Evolutionary conservation across 2,797 vertebrate species (phyloP).

Genomic region (Pristis pectinata): DNA sequence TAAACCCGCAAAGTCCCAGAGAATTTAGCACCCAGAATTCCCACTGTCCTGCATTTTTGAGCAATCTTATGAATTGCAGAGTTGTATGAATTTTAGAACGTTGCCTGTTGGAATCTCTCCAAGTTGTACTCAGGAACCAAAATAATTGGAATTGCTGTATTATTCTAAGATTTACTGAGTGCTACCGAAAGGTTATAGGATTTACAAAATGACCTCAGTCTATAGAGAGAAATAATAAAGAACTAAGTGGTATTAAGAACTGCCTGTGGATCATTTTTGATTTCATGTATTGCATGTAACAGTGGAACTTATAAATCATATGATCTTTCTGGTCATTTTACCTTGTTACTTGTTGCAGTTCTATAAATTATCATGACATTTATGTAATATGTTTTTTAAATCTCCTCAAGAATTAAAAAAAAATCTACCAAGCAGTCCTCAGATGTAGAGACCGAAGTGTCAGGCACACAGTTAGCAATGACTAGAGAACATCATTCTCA

Average conservation of each 20-base stretch:
- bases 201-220: constrained; percentile 28
- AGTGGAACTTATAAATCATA: constrained; percentile 12
- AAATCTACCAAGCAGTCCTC: background rate
- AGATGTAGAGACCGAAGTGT: background rate
- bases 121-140: constrained; percentile 7
- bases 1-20: background rate
- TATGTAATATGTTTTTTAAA: constrained; percentile 10
- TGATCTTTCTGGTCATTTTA: background rate
- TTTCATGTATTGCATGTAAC: background rate
- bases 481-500: background rate
- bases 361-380: background rate
- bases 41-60: background rate
- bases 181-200: constrained; percentile 10
- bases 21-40: constrained; percentile 18
- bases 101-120: constrained; percentile 1
- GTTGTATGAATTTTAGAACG: background rate
- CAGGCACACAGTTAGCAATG: background rate
- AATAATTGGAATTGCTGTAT: constrained; percentile 31
- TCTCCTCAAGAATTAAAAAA: background rate
- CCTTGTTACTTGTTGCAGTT: constrained; percentile 22
- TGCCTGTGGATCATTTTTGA: constrained; percentile 27
- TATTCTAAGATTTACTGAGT: constrained; percentile 33
- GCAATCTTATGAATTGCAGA: background rate
- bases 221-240: constrained; percentile 14
- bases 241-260: constrained; percentile 24